A percentile compares a stretch with the other conserved stretches of the same genome.
Conservation (phyloP, 2,113 vertebrate species). For the Orycteropus afer region DNA sequence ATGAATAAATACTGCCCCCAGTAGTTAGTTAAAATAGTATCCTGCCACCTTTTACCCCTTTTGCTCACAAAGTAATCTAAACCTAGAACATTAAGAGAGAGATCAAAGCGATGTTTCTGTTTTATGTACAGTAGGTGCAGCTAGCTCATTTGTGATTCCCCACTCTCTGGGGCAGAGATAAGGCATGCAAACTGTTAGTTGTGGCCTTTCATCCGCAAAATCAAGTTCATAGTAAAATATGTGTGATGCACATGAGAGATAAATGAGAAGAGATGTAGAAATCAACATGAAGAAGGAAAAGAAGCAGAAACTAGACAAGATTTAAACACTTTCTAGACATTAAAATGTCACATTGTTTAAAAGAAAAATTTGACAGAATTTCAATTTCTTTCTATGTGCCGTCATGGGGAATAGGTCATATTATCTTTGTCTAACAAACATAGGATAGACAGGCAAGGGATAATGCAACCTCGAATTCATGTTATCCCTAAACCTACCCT, state of each 20-base stretch:
- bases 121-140: conserved; percentile 84
- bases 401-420: neutral
- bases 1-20: conserved; percentile 83
- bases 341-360: conserved; percentile 66
- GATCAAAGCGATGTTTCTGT: conserved; percentile 85
- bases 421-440: conserved; percentile 56
- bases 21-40: conserved; percentile 84
- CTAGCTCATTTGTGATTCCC: conserved; percentile 79
- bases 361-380: conserved; percentile 53
- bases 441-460: conserved; percentile 58
- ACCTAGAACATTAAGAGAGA: conserved; percentile 84
- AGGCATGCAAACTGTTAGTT: conserved; percentile 82
- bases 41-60: conserved; percentile 83
- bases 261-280: conserved; percentile 82
- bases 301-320: conserved; percentile 68
- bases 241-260: conserved; percentile 81
- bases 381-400: conserved; percentile 55
- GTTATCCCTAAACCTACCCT: conserved; percentile 43
- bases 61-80: conserved; percentile 86
- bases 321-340: conserved; percentile 72
- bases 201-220: conserved; percentile 83
- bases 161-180: conserved; percentile 83
- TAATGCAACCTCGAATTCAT: conserved; percentile 19
- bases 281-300: conserved; percentile 81
- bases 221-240: conserved; percentile 81